These are phyloP conservation scores for Aleadryas rufinucha DNA, from an alignment of 2,113 vertebrate genomes.

Conservation along the genomic window DNA sequence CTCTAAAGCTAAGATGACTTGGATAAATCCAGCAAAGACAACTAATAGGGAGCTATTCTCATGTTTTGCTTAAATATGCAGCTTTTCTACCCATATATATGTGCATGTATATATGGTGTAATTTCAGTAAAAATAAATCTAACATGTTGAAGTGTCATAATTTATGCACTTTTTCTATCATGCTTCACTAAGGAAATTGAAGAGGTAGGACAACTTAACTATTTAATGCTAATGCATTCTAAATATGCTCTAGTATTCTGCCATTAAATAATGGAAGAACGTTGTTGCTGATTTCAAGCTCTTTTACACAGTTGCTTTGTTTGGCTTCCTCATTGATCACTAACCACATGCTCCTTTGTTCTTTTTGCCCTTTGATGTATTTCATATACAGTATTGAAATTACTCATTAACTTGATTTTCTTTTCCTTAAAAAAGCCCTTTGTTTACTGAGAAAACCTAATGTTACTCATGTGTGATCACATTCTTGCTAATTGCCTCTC, in stretches of 20 bases:
- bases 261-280: slow-evolving; percentile 48
- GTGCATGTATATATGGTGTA: slow-evolving; percentile 69
- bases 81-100: slow-evolving; percentile 36
- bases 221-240: slow-evolving; percentile 62
- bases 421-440: background rate
- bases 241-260: slow-evolving; percentile 48
- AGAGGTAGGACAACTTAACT: slow-evolving; percentile 93
- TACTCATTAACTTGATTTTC: background rate
- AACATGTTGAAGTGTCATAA: slow-evolving; percentile 76
- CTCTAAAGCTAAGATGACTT: background rate
- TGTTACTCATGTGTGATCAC: background rate
- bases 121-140: slow-evolving; percentile 63
- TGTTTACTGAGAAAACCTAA: background rate
- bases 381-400: background rate
- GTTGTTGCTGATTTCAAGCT: slow-evolving; percentile 43
- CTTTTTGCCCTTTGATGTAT: slow-evolving; percentile 28
- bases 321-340: slow-evolving; percentile 65
- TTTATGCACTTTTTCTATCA: slow-evolving; percentile 89
- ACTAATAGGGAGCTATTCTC: background rate
- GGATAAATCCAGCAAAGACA: background rate
- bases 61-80: slow-evolving; percentile 30
- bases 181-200: slow-evolving; percentile 98
- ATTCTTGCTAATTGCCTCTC: background rate
- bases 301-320: slow-evolving; percentile 51
- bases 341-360: slow-evolving; percentile 43